Conservation (phyloP, 2,113 vertebrate species). For the Pituophis catenifer region DNA sequence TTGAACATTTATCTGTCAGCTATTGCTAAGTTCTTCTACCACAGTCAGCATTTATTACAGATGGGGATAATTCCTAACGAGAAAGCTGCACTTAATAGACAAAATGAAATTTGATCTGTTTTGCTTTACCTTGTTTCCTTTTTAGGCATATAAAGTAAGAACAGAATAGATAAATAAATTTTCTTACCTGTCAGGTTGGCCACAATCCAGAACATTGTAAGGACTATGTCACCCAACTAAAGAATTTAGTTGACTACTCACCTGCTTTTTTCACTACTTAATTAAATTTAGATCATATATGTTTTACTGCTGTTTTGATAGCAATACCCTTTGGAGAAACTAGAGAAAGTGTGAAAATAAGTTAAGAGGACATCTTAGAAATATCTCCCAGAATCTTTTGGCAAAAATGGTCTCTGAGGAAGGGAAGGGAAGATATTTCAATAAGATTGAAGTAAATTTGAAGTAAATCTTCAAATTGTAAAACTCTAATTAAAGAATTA, state of each 20-base stretch:
- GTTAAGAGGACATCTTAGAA: background rate
- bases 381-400: background rate
- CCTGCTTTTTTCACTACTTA: background rate
- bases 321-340: background rate
- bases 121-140: background rate
- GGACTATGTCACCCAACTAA: background rate
- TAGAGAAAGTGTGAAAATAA: background rate
- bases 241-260: background rate
- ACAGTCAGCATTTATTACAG: conserved; percentile 23
- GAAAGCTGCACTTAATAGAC: background rate
- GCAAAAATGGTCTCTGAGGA: background rate
- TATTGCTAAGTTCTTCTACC: conserved; percentile 14
- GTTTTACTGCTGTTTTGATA: background rate
- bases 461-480: background rate
- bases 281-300: background rate
- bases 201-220: background rate
- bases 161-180: background rate
- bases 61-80: background rate
- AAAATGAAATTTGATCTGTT: background rate
- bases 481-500: background rate
- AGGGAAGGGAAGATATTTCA: background rate
- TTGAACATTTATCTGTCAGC: conserved; percentile 46
- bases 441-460: background rate
- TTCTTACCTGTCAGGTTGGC: background rate
- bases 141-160: background rate